Conservation (phyloP, 2,797 vertebrate species). For the Xiphorhynchus erythropygius region DNA sequence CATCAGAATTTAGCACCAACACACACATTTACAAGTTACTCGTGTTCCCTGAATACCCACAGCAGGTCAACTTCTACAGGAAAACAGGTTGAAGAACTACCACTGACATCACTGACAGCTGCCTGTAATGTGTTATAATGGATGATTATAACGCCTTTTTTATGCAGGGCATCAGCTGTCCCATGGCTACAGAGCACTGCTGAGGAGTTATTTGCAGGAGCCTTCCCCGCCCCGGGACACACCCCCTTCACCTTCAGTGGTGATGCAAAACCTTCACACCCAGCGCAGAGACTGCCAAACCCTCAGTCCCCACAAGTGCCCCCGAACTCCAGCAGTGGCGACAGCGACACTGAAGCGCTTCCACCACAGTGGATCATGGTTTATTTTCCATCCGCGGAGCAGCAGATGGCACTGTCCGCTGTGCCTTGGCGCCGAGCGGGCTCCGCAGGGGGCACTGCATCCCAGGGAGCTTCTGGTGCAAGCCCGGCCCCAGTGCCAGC, state of each 20-base stretch:
- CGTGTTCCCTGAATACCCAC: neutral
- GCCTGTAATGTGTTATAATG: accelerated
- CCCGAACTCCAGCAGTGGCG: neutral
- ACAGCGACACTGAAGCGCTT: neutral
- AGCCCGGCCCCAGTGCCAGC: neutral
- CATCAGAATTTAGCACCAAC: neutral
- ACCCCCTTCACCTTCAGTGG: accelerated
- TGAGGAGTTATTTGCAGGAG: neutral
- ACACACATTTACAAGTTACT: accelerated
- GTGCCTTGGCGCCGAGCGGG: neutral
- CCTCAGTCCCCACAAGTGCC: accelerated
- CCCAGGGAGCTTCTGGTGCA: neutral
- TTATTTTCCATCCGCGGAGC: constrained; percentile 17
- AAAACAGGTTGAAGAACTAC: neutral
- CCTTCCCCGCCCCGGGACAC: accelerated
- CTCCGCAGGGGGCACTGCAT: constrained; percentile 39
- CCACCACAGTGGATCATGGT: neutral
- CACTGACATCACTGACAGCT: neutral
- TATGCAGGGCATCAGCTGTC: neutral
- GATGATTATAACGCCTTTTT: neutral
- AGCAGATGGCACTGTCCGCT: constrained; percentile 62
- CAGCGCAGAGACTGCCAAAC: neutral
- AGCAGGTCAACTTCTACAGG: neutral
- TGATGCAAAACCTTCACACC: accelerated
- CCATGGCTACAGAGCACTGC: neutral